Percentiles rank a stretch among this genome's conserved stretches.
phyloP scores from a whole-genome alignment of 2,888 invertebrate species.

The Hartigia nigra region DNA sequence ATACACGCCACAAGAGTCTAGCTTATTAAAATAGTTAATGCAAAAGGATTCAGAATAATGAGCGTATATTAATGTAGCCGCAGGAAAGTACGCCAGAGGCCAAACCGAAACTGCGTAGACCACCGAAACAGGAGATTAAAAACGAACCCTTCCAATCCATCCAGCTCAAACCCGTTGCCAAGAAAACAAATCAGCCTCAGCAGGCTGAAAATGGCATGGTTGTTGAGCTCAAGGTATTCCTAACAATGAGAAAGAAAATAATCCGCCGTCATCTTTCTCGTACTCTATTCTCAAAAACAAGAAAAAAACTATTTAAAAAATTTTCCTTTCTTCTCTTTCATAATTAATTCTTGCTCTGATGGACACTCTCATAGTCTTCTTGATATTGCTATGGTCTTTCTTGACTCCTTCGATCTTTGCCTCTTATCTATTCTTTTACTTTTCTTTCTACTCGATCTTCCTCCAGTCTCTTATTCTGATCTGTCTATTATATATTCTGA shows the following conservation, averaged over 20 bases:
- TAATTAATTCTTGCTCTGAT: neutral
- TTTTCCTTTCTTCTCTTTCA: conserved; percentile 13
- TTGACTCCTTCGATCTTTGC: neutral
- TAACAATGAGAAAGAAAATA: conserved; percentile 1
- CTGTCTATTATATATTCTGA: neutral
- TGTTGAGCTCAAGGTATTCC: conserved; percentile 61
- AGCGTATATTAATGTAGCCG: conserved; percentile 48
- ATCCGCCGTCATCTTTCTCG: neutral
- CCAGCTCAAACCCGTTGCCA: conserved; percentile 72
- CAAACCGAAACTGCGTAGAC: conserved; percentile 65
- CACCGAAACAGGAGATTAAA: conserved; percentile 66
- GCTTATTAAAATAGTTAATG: neutral
- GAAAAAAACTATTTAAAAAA: too few relatives aligned
- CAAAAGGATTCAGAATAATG: neutral
- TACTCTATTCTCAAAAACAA: neutral
- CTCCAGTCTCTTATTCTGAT: neutral
- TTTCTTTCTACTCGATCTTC: neutral
- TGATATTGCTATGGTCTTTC: neutral
- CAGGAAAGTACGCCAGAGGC: conserved; percentile 55
- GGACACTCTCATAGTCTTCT: neutral
- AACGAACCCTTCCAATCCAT: conserved; percentile 71
- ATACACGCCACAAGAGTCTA: neutral
- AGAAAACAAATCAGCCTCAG: conserved; percentile 51
- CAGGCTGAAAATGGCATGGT: conserved; percentile 53
- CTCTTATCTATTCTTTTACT: neutral